Base-by-base conservation (phyloP, 2,113 vertebrate genomes). In the Cephalopholis sonnerati region DNA sequence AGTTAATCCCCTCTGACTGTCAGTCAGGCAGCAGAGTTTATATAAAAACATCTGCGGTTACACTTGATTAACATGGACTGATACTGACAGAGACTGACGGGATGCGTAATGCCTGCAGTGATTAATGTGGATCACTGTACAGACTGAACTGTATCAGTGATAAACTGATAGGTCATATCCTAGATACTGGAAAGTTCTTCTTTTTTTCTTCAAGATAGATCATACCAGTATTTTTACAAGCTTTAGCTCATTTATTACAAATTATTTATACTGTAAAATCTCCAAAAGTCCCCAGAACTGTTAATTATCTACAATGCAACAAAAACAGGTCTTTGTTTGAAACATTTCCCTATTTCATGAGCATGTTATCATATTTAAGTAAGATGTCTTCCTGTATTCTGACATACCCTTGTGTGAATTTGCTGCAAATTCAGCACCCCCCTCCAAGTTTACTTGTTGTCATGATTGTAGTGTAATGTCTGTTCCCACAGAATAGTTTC, bases 1-100 rank as follows among this genome's bases (percentile, higher is more conserved):
- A 1, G 76, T 44, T 86, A 86, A 89, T 86, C 83, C 54, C 74
- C 53, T 48, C 41, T 3, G 78, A 74, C 69, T 61, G 44, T 65
- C 61, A 20, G 80, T 12, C 3, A 9, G 41, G 22, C 66, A 25
- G 72, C 55, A 7, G 58, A 75, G 61, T 66, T 82, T 76, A 70
- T 54, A 63, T 46, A 25, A 71, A 85, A 75, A 63, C 83, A 65
- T 82, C 77, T 54, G 79, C 24, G 62, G 71, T 4, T 53, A 22
- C 13, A 4, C 53, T 44, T 63, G 59, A 62, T 79, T 16, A 78
- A 59, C 68, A 24, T 0, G 27, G 41, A 18, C n/a, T 36, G 75
- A 82, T 27, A 13, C 78, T 67, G 74, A 80, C 11, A 11, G 41
- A 41, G 41, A 11, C 41, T 41, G 41, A 44, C 2, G 7, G 68